Conservation (phyloP, 2,888 invertebrate genomes). For the Autographa pulchrina region DNA sequence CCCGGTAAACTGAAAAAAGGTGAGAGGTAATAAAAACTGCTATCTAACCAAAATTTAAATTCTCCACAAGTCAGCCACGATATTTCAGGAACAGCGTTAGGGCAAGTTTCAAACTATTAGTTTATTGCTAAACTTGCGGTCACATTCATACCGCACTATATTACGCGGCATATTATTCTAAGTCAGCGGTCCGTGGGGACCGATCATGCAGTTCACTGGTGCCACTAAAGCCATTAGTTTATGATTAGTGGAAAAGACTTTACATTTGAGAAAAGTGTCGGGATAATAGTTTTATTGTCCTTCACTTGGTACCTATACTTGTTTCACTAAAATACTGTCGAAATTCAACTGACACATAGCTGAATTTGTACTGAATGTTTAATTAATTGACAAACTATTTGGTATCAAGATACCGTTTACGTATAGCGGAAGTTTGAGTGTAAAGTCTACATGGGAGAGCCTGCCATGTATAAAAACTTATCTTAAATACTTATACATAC, state of each 20-base stretch:
- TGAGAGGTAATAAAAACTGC: slow-evolving; percentile 13
- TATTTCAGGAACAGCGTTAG: not conserved
- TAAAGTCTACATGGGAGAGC: too few relatives aligned
- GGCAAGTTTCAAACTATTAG: slow-evolving; percentile 6
- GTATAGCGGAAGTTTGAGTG: too few relatives aligned
- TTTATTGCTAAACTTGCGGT: slow-evolving; percentile 1
- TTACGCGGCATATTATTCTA: not conserved
- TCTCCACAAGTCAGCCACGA: not conserved
- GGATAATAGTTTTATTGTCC: not conserved
- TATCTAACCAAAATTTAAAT: not conserved
- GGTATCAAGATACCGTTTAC: too few relatives aligned
- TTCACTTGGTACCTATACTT: not conserved
- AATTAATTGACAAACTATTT: too few relatives aligned
- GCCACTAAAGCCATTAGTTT: slow-evolving; percentile 4
- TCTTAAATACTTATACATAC: too few relatives aligned
- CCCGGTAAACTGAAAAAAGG: too few relatives aligned
- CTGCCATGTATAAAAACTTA: too few relatives aligned
- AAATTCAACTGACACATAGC: too few relatives aligned
- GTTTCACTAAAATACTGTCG: too few relatives aligned
- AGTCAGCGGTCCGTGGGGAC: not conserved
- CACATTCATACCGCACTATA: slow-evolving; percentile 5
- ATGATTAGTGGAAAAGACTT: not conserved
- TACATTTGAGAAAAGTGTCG: not conserved
- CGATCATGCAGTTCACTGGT: slow-evolving; percentile 1
- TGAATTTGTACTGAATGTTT: too few relatives aligned